Conservation (phyloP, 2,888 invertebrate species). For the Poecilobothrus nobilitatus region DNA sequence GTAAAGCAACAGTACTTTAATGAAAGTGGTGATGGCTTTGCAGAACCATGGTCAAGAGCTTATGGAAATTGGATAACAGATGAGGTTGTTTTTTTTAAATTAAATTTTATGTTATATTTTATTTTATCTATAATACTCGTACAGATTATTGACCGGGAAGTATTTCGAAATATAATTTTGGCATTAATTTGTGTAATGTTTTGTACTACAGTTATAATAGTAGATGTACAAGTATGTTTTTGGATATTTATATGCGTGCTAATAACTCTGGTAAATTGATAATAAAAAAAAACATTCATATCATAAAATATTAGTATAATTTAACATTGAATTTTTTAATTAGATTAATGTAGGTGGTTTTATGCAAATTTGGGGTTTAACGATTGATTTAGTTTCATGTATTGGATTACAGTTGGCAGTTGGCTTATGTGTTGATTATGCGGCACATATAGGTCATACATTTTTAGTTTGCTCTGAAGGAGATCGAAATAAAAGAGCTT, state of each 20-base stretch:
- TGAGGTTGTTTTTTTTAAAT: constrained; percentile 46
- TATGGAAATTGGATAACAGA: constrained; percentile 72
- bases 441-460: constrained; percentile 72
- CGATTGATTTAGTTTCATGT: constrained; percentile 72
- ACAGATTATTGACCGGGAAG: constrained; percentile 60
- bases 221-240: constrained; percentile 65
- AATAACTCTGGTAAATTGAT: constrained; percentile 56
- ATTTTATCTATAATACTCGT: too few species aligned
- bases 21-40: constrained; percentile 51
- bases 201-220: constrained; percentile 67
- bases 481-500: constrained; percentile 49
- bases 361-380: constrained; percentile 73
- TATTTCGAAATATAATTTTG: constrained; percentile 64
- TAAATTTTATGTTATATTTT: constrained; percentile 11
- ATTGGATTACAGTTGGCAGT: constrained; percentile 72
- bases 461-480: constrained; percentile 58
- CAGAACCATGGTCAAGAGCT: constrained; percentile 61
- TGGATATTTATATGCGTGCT: constrained; percentile 71
- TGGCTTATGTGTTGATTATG: constrained; percentile 76
- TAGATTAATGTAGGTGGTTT: constrained; percentile 61
- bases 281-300: background rate
- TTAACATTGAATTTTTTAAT: background rate
- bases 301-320: constrained; percentile 4
- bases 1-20: constrained; percentile 52
- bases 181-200: constrained; percentile 70